Base-by-base conservation (phyloP, 1,140 invertebrate species). In the Calephelis nemesis region DNA sequence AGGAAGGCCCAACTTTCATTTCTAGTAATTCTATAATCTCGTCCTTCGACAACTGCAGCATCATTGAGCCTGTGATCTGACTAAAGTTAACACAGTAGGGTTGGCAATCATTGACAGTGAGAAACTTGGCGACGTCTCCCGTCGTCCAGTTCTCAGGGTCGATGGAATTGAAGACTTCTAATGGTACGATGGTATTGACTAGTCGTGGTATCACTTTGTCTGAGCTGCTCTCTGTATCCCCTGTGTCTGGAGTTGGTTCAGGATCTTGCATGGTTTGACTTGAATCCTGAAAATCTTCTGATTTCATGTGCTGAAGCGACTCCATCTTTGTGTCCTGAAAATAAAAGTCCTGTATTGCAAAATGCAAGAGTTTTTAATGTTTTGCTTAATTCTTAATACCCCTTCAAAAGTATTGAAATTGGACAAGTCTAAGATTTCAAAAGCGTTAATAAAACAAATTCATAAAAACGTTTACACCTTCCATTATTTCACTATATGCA, bases 1-100 rank as follows among this genome's bases (percentile, higher is more conserved):
- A 84, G 6, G 97, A 98, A 7, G 98, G 97, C 5, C 98, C 98
- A 67, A 98, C 97, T 93, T 98, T 98, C 93, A 97, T 98, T 73
- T 97, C 96, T 11, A 97, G 95, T 45, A 98, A 93, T 81, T 96
- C 96, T 74, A 98, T 95, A 65, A 98, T 97, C 90, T 98, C 95
- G 82, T 98, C 97, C 92, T 98, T 98, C 47, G 95, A 96, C 60
- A 98, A 88, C 64, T 94, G 94, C 49, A 98, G 88, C 75, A 99
- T 92, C 79, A 94, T 94, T 66, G 95, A 94, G 0, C 98, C 98
- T 81, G 96, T 96, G 71, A 98, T 95, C 84, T 96, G 95, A 74
- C 93, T 95, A 85, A 99, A 98, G 70, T 95, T 95, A 80, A 97
- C 95, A 84, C 96, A 97, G 84, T 98, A 97, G 0, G 96, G 95